phyloP scores from a whole-genome alignment of 2,888 invertebrate genomes.

The Tryphoninae sp. region DNA sequence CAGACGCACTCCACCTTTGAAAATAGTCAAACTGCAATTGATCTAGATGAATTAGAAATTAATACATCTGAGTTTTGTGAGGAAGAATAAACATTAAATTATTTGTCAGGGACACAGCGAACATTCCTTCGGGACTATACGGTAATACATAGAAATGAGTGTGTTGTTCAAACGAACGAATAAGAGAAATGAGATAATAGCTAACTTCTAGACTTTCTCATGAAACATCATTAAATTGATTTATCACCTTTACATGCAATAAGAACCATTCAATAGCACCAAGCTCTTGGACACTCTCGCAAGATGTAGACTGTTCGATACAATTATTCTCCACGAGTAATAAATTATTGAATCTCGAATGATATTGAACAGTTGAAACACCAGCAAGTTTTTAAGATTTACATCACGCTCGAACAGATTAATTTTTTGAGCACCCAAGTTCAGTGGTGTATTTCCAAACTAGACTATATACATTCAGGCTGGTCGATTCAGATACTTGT shows the following conservation, averaged over 20 bases:
- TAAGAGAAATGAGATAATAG: too few species aligned
- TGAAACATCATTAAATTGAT: background rate
- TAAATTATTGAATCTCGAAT: background rate
- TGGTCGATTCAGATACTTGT: slow-evolving; percentile 30
- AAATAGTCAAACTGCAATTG: background rate
- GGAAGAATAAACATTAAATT: slow-evolving; percentile 15
- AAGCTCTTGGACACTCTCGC: background rate
- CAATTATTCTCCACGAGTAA: background rate
- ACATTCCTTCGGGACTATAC: background rate
- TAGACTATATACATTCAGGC: slow-evolving; percentile 6
- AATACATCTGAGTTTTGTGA: background rate
- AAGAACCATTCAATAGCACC: too few species aligned
- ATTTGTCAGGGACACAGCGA: background rate
- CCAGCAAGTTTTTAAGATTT: background rate
- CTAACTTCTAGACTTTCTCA: background rate
- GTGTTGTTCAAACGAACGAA: too few species aligned
- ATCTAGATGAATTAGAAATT: background rate
- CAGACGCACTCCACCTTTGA: background rate
- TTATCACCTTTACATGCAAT: background rate
- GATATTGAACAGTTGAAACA: background rate
- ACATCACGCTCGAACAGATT: background rate
- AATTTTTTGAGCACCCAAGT: background rate
- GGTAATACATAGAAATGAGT: background rate
- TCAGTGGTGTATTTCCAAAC: slow-evolving; percentile 6
- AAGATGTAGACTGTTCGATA: background rate